These are phyloP conservation scores for Drosophila infuscata DNA, from an alignment of 2,888 invertebrate genomes.

Conservation along the genomic window DNA sequence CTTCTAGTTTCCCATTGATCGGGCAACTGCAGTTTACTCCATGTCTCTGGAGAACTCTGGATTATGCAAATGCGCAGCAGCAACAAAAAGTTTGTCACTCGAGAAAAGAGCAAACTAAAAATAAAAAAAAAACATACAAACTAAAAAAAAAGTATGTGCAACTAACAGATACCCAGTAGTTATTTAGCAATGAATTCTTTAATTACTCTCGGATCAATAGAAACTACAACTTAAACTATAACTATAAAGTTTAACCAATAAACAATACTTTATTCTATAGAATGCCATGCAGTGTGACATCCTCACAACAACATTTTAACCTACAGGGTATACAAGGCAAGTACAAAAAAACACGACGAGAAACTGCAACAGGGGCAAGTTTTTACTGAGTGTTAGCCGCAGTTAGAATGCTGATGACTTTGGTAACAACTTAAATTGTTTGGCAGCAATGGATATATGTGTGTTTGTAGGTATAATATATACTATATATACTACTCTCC, in stretches of 20 bases:
- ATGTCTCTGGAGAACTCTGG: slow-evolving; percentile 24
- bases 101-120: slow-evolving; percentile 21
- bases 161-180: slow-evolving; percentile 8
- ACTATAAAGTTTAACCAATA: not conserved
- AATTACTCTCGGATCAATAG: not conserved
- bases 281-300: not conserved
- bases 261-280: not conserved
- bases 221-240: not conserved
- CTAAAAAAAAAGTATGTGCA: not conserved
- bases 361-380: slow-evolving; percentile 67
- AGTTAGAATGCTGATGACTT: slow-evolving; percentile 76
- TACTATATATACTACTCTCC: not conserved
- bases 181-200: not conserved
- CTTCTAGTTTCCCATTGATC: slow-evolving; percentile 24
- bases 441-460: slow-evolving; percentile 60
- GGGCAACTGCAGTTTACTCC: slow-evolving; percentile 27
- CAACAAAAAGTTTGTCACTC: slow-evolving; percentile 59
- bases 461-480: not conserved
- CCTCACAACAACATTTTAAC: not conserved
- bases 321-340: slow-evolving; percentile 4
- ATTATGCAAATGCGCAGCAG: slow-evolving; percentile 54
- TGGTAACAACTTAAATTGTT: slow-evolving; percentile 80
- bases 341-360: not conserved
- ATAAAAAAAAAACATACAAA: slow-evolving; percentile 15
- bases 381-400: slow-evolving; percentile 51